A percentile compares a stretch with the other conserved stretches of the same genome.
phyloP scores from a whole-genome alignment of 2,888 invertebrate genomes.

The Ashinkailepas kermadecensis region DNA sequence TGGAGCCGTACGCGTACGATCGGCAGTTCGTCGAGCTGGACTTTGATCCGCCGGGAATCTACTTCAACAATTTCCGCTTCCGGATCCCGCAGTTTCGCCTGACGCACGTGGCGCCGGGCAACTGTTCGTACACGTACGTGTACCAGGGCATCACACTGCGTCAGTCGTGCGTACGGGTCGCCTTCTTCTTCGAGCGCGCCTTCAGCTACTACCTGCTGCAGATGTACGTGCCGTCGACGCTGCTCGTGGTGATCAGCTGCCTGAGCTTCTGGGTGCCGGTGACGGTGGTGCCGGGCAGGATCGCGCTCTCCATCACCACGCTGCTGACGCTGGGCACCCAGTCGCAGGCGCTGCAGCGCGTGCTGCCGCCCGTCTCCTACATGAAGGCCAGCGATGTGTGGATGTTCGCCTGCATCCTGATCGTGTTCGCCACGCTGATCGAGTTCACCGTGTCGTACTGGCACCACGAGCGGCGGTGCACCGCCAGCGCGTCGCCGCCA shows the following conservation, averaged over 20 bases:
- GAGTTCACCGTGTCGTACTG: constrained; percentile 13
- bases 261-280: constrained; percentile 1
- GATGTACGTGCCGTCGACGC: not conserved
- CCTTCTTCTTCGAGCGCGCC: not conserved
- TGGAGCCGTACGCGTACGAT: not conserved
- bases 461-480: not conserved
- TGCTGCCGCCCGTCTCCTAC: constrained; percentile 14
- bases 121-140: not conserved
- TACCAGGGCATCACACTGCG: not conserved
- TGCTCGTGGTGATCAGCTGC: not conserved
- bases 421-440: not conserved
- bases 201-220: constrained; percentile 13
- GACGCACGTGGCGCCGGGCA: not conserved
- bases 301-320: not conserved
- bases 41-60: constrained; percentile 1
- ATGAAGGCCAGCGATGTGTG: constrained; percentile 14
- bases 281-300: not conserved
- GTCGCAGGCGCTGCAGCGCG: not conserved
- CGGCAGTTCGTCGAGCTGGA: not conserved
- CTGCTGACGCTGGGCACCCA: constrained; percentile 9
- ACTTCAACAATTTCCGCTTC: not conserved
- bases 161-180: not conserved
- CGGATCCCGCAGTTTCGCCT: not conserved
- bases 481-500: not conserved
- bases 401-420: constrained; percentile 13